Evolutionary conservation across 64 coral and sea anemone genomes (phyloP).

Genomic region (Stylophora pistillata): DNA sequence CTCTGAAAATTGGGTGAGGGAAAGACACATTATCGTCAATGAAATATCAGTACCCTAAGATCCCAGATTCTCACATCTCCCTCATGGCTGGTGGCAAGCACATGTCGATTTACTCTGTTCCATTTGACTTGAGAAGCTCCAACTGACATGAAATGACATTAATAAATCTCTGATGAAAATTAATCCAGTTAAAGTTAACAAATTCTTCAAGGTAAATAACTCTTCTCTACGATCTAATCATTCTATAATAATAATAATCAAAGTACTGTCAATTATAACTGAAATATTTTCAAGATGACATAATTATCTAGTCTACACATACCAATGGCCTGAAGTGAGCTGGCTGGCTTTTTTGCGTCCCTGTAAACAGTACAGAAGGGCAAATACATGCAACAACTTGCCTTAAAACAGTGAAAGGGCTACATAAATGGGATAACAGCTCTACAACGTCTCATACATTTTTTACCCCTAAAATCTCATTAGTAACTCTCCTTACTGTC

Average conservation of each 20-base stretch:
- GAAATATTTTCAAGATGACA: background rate
- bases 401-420: too few relatives aligned
- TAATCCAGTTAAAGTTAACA: too few relatives aligned
- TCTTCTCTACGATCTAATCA: too few relatives aligned
- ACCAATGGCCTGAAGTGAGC: conserved; percentile 89
- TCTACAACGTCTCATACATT: too few relatives aligned
- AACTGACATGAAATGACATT: conserved; percentile 42
- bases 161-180: background rate
- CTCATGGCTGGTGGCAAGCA: conserved; percentile 98
- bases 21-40: background rate
- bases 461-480: background rate
- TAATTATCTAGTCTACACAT: background rate
- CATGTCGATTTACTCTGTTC: conserved; percentile 89
- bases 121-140: conserved; percentile 97
- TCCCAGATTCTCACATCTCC: conserved; percentile 98
- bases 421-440: too few relatives aligned
- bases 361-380: conserved; percentile 27
- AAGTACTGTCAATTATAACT: too few relatives aligned
- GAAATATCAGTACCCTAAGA: conserved; percentile 66
- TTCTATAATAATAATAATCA: too few relatives aligned
- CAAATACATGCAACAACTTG: background rate
- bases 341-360: conserved; percentile 88
- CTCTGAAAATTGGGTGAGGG: too few relatives aligned
- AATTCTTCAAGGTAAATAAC: too few relatives aligned
- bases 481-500: too few relatives aligned